Base-by-base conservation (phyloP, 2,888 invertebrate genomes). In the Aromia moschata region DNA sequence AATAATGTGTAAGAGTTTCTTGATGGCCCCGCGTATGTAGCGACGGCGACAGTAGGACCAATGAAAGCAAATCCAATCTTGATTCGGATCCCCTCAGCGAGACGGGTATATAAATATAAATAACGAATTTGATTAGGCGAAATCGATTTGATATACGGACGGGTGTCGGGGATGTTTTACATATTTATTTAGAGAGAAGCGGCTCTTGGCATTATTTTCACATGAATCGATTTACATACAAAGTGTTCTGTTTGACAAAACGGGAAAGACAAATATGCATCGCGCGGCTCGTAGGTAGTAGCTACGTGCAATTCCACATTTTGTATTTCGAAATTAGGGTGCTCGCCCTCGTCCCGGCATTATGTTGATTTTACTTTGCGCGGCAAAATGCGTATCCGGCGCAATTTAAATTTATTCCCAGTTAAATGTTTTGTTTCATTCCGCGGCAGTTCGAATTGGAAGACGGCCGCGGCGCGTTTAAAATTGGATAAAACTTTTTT, bases 201-300 rank as follows among this genome's bases (percentile, higher is more conserved):
- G 25, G 4, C 25, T 25, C 25, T 25, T n/a, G 44, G 17, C 12
- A 25, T 25, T 44, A 25, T 44, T 44, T 25, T 44, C 44, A 25
- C 18, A 44, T 44, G 14, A 25, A 11, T 44, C 45, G 14, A 45
- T 45, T 31, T 45, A 16, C 45, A 45, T 45, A 45, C 45, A 45
- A 45, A 45, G 45, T 31, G 31, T 31, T 14, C 15, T 31, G 45
- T 45, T 45, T 16, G 31, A 12, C 10, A 45, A 45, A 31, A 45
- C 20, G 15, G 45, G 15, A 45, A 45, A 31, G 14, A 45, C 30
- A 45, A 45, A 45, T 44, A 44, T 11, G 18, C 41, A 41, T 41
- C 17, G 41, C 25, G 3, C 4, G 7, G n/a, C n/a, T n/a, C n/a
- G n/a, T n/a, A n/a, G n/a, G n/a, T n/a, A n/a, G n/a, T n/a, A n/a